These are phyloP conservation scores for Mus spicilegus DNA, from an alignment of 2,113 vertebrate species.

Conservation along the genomic window DNA sequence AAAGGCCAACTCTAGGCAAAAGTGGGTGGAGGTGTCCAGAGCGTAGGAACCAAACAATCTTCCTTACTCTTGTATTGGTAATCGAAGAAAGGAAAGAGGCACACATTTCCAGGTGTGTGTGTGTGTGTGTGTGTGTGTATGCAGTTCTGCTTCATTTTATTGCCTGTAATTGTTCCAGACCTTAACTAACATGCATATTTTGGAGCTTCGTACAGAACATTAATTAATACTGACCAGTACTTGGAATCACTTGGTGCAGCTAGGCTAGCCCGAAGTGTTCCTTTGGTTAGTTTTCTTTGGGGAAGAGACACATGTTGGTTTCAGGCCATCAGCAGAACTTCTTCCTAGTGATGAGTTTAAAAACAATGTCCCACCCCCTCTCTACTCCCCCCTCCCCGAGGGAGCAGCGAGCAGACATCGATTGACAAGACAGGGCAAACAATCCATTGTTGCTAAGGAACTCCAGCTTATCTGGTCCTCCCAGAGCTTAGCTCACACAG, in stretches of 20 bases:
- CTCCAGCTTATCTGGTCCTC: accelerated
- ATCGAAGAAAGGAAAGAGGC: background rate
- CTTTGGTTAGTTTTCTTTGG: background rate
- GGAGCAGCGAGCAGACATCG: background rate
- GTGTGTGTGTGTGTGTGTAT: background rate
- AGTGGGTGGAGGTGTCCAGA: background rate
- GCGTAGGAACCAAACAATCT: background rate
- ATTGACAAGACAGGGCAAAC: background rate
- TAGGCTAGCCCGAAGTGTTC: too few relatives aligned
- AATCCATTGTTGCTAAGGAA: conserved; percentile 62
- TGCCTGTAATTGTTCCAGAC: background rate
- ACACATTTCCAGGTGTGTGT: too few relatives aligned
- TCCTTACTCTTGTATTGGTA: background rate
- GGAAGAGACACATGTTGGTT: accelerated
- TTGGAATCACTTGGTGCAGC: background rate
- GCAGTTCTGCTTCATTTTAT: background rate
- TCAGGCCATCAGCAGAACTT: background rate
- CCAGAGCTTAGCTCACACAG: background rate
- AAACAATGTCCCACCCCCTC: background rate
- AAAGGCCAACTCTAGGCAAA: background rate
- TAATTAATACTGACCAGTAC: background rate
- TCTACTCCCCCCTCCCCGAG: background rate
- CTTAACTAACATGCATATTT: background rate
- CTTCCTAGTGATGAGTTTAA: background rate
- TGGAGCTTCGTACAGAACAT: background rate